Evolutionary conservation across 2,113 vertebrate genomes (phyloP).

Genomic region (Pycnonotus jocosus): DNA sequence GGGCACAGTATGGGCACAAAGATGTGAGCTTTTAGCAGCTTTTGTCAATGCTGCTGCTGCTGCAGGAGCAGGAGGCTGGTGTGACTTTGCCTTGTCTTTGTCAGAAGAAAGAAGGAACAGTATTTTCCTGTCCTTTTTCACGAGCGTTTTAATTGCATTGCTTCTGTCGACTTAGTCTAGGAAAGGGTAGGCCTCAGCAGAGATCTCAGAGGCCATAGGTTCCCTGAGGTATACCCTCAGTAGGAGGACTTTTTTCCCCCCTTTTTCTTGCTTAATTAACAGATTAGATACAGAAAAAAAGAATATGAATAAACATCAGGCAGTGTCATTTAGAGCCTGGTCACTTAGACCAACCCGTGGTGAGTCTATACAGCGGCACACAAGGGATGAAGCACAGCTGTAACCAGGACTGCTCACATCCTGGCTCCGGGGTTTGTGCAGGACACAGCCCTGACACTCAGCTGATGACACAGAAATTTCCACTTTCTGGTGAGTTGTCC

Average conservation of each 20-base stretch:
- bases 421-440: not conserved
- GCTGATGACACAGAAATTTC: not conserved
- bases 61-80: not conserved
- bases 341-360: not conserved
- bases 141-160: not conserved
- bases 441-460: not conserved
- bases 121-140: not conserved
- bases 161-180: not conserved
- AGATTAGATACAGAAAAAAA: not conserved
- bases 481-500: not conserved
- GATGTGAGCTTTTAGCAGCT: not conserved
- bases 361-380: not conserved
- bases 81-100: conserved; percentile 5
- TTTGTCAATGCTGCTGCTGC: not conserved
- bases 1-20: not conserved
- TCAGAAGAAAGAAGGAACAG: not conserved
- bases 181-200: not conserved
- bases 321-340: not conserved
- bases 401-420: not conserved
- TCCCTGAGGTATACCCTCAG: not conserved
- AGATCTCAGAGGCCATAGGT: not conserved
- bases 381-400: not conserved
- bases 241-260: not conserved
- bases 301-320: conserved; percentile 38
- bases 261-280: conserved; percentile 24